A percentile compares a stretch with the other conserved stretches of the same genome.
phyloP scores from a whole-genome alignment of 92 coral and sea anemone species.

The Chrysogorgia sp. region DNA sequence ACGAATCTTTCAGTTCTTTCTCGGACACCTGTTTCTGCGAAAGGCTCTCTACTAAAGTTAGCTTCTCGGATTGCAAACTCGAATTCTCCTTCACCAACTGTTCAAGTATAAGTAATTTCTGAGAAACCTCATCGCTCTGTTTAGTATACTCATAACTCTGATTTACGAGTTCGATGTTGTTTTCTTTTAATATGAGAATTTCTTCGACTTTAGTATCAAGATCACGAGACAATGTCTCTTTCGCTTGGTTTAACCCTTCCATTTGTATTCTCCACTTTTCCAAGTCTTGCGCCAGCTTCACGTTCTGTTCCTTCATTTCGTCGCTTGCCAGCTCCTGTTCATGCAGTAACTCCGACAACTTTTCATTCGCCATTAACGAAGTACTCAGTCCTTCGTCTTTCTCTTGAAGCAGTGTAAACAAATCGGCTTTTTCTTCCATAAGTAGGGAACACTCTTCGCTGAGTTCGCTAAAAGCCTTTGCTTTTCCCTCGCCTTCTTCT shows the following conservation, averaged over 20 bases:
- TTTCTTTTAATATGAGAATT: constrained; percentile 68
- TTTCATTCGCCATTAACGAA: constrained; percentile 67
- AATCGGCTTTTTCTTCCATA: constrained; percentile 59
- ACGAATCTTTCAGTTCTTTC: constrained; percentile 71
- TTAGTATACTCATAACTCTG: constrained; percentile 41
- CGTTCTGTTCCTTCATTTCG: constrained; percentile 49
- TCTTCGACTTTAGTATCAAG: constrained; percentile 58
- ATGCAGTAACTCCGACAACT: constrained; percentile 58
- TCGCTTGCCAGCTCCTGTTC: constrained; percentile 62
- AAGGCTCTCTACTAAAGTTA: constrained; percentile 62
- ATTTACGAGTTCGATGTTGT: constrained; percentile 59
- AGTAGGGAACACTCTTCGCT: constrained; percentile 64
- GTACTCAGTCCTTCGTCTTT: constrained; percentile 59
- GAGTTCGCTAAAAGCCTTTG: constrained; percentile 71
- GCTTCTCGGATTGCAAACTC: constrained; percentile 67
- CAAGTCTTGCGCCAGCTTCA: constrained; percentile 65
- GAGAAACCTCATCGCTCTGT: constrained; percentile 13
- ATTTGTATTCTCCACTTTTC: constrained; percentile 62
- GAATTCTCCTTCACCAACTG: constrained; percentile 73
- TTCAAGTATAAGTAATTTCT: constrained; percentile 42
- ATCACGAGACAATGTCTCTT: constrained; percentile 63
- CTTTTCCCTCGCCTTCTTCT: constrained; percentile 68
- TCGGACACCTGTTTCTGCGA: constrained; percentile 52
- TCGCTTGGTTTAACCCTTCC: constrained; percentile 52
- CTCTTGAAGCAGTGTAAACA: constrained; percentile 70